Base-by-base conservation (phyloP, 1,140 invertebrate genomes). In the Forficula auricularia region DNA sequence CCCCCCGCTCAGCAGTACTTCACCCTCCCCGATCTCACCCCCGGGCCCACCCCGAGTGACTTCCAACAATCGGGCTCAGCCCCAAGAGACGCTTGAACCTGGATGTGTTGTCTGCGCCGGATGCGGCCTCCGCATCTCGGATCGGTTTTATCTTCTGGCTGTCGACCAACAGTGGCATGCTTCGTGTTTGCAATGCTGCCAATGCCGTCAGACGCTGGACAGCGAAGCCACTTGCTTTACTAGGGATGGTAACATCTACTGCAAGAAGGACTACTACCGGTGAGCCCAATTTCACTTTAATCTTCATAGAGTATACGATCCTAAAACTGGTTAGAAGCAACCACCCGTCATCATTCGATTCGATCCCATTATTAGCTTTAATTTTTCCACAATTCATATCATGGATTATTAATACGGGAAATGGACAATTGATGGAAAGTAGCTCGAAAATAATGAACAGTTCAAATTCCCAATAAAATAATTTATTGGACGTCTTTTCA, bases 191-290 rank as follows among this genome's bases (percentile, higher is more conserved):
- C 79, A 87, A 57, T 97, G 91, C 62, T 83, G 75, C 54, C 82
- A 89, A 56, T 97, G 91, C 65, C 75, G 83, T 52, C 75, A 85
- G 56, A 75, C 80, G 8, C 72, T 96, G 38, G 88, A 92, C 60
- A 77, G 82, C 3, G 86, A 95, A 62, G 75, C 85, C 53, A 87
- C 88, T 40, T 96, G 91, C 64, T 97, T 91, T 62, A 80, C 86
- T 38, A 71, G 85, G 47, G 87, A 94, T 58, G 89, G 88, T 47
- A 84, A 84, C 57, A 95, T 96, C 52, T 95, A 89, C 65, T 96
- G 91, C 72, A 92, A 92, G 64, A 88, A 90, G 57, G 91, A 97
- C 62, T 96, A 96, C 65, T 88, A 90, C 71, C 83, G 87, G 91
- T 95, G 60, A 79, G 80, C 69, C 16, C 12, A 15, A 40, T 16